phyloP scores from a whole-genome alignment of 2,888 invertebrate species.

The Catocala nupta region DNA sequence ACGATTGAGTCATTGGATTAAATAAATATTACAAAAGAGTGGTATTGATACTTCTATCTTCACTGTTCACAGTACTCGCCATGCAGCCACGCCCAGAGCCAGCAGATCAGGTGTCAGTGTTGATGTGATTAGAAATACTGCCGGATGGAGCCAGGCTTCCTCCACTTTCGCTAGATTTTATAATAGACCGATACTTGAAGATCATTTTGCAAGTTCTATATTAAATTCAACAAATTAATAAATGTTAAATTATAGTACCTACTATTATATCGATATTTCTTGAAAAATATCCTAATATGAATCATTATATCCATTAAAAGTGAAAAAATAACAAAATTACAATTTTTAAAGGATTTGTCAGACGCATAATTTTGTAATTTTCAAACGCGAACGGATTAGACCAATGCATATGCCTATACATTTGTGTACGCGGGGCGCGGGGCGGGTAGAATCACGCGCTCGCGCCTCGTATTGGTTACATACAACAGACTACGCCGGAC shows the following conservation, averaged over 20 bases:
- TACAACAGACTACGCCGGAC: slow-evolving; percentile 9
- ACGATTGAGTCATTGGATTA: slow-evolving; percentile 13
- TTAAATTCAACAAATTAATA: too few relatives aligned
- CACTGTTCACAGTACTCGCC: neutral
- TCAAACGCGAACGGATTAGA: slow-evolving; percentile 1
- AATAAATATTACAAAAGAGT: neutral
- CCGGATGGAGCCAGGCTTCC: slow-evolving; percentile 14
- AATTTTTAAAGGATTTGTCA: slow-evolving; percentile 2
- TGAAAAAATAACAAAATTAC: neutral
- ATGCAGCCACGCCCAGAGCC: slow-evolving; percentile 10
- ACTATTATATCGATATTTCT: neutral
- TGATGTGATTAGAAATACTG: slow-evolving; percentile 13
- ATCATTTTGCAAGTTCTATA: too few relatives aligned
- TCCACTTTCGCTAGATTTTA: slow-evolving; percentile 16
- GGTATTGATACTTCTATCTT: slow-evolving; percentile 8
- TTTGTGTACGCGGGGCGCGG: slow-evolving; percentile 1
- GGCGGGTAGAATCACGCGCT: neutral
- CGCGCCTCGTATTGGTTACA: slow-evolving; percentile 7
- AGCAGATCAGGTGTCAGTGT: slow-evolving; percentile 8
- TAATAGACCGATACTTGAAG: slow-evolving; percentile 3
- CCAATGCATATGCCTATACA: slow-evolving; percentile 3
- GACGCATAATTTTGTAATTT: slow-evolving; percentile 3
- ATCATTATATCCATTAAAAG: neutral
- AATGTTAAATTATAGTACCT: too few relatives aligned
- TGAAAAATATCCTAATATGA: neutral